Evolutionary conservation across 1,140 invertebrate species (phyloP), one percentile per base, ranked within the genome.

Genomic region (Brachionus sp.): DNA sequence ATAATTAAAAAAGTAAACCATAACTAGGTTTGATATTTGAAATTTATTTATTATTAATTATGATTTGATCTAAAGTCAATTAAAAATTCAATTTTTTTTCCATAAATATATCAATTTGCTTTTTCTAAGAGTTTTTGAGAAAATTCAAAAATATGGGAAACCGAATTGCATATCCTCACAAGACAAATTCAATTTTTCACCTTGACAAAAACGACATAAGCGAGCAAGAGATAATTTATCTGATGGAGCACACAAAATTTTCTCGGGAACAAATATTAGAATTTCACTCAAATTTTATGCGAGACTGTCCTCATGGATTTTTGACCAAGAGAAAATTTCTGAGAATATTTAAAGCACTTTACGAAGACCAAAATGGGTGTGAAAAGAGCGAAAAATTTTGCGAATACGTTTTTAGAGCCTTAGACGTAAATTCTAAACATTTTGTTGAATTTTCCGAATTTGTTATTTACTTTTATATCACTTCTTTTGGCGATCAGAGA

Each of bases 371-470:
- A 46, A 16, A 16, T 19, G 19, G 13, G 46, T 44, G 7, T 46
- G 19, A 23, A 23, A 75, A 75, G 25, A 44, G 39, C 12, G 70
- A 75, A 29, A 75, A 75, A 75, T 75, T 75, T 46, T 75, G 70
- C 44, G 70, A 75, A 29, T 75, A 75, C 44, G 25, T 75, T 13
- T 75, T 75, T 39, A 75, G n/a, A 46, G 70, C 70, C 5, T 46
- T 75, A 4, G 70, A 75, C 23, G 12, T 16, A 0, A 33, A 75
- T 75, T 75, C 70, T 23, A 46, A 75, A 13, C 46, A 75, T 75
- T 46, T 46, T 1, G 44, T 75, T 25, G 77, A 80, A 62, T 80
- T 80, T 29, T 10, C 77, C 5, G 77, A 80, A 10, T 80, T 80
- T 25, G 23, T 80, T 12, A 62, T 64, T 0, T 57, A 37, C 39